phyloP scores from a whole-genome alignment of 2,797 vertebrate genomes.

The Aselliscus stoliczkanus region DNA sequence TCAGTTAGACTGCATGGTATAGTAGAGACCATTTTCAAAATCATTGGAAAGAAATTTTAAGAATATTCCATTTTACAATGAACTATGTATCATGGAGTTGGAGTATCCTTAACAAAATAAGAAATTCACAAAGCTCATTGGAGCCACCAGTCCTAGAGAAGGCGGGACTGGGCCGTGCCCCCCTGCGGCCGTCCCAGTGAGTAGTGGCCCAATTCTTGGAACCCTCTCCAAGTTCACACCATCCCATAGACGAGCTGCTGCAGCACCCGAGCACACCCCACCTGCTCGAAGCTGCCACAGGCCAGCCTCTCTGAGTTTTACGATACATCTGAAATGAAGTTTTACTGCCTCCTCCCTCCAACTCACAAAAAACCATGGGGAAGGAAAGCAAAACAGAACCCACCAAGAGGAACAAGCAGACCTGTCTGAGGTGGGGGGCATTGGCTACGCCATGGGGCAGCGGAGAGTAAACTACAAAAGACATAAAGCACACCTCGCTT shows the following conservation, averaged over 20 bases:
- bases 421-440: slow-evolving; percentile 3
- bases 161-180: neutral
- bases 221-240: neutral
- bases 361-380: neutral
- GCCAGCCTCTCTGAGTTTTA: slow-evolving; percentile 54
- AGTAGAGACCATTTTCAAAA: neutral
- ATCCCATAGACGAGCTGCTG: neutral
- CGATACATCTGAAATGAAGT: slow-evolving; percentile 46
- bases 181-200: neutral
- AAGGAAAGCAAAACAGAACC: slow-evolving; percentile 52
- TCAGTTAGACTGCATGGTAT: neutral
- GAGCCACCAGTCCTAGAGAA: neutral
- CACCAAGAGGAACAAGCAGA: slow-evolving; percentile 41
- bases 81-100: neutral
- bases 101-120: slow-evolving; percentile 1
- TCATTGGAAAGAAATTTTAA: slow-evolving; percentile 10
- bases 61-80: slow-evolving; percentile 1
- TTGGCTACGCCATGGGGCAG: slow-evolving; percentile 36
- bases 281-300: neutral
- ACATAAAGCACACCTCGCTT: slow-evolving; percentile 73
- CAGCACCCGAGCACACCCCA: neutral
- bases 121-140: neutral
- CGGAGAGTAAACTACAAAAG: slow-evolving; percentile 60
- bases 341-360: slow-evolving; percentile 53
- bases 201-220: neutral